Evolutionary conservation across 2,888 invertebrate species (phyloP), one percentile per base, ranked within the genome.

Genomic region (Asteroscopus sphinx): DNA sequence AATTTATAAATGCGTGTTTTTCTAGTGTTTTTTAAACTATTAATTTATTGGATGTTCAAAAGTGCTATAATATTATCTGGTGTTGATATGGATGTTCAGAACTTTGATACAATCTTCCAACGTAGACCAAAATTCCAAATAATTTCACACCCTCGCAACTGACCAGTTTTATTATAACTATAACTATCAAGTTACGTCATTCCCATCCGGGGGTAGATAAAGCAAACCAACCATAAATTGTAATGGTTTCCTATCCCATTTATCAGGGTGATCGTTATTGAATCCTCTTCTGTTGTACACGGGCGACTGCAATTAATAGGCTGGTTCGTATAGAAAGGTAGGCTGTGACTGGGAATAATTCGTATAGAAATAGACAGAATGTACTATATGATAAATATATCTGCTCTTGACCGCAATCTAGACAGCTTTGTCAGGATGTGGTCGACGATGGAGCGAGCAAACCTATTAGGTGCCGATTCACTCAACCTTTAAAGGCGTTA

Each of bases 221-320:
- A 85, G 78, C 83, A 84, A 82, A 80, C 84, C 76, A 81, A 73
- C 85, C 88, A 87, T 88, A 88, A 88, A 88, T 87, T 82, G 85
- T 86, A 85, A 87, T 85, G 83, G 85, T 74, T 74, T 76, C 77
- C 85, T 77, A 78, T 81, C 73, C 82, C 85, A 86, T 88, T 85
- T 86, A 87, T 87, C 87, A 84, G 80, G 56, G 58, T 60, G 81
- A 80, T 83, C 85, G 85, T 85, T 86, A 86, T 87, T 86, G 84
- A 87, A 87, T 83, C 82, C 81, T 54, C 68, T 56, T 58, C 41
- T 41, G 42, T 53, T 41, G 64, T 62, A 83, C 69, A 85, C 85
- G 73, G 35, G 73, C 78, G 55, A 71, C 61, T 76, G 66, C 16
- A 37, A 59, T 52, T 52, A 46, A 63, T 65, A 33, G 52, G 13